Evolutionary conservation across 2,113 vertebrate genomes (phyloP), one percentile per base, ranked within the genome.

Genomic region (Phrynosoma blainvillii): DNA sequence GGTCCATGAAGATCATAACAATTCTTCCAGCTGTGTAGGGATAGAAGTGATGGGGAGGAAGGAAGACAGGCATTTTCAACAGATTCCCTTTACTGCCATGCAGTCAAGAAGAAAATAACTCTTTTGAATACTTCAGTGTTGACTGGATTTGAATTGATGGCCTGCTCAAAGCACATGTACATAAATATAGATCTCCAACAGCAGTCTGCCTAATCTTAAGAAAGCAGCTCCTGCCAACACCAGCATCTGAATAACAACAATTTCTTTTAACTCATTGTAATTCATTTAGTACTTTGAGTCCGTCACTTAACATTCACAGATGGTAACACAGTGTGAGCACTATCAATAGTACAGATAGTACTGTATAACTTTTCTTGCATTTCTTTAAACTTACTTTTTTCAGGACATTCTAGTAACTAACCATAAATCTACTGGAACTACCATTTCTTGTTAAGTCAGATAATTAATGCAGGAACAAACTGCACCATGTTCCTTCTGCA

Each of bases 401-500:
- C 59, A 77, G 25, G 4, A 75, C 30, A 65, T 76, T 56, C 47
- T 10, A 89, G 79, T 13, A 82, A 86, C 65, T 5, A 42, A 47
- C 42, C 32, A 18, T 56, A 66, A 54, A 36, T 85, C 21, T 54
- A 14, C 70, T 75, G 18, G 9, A 30, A 23, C 23, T 66, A 42
- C n/a, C 11, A 82, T 59, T 71, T 66, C 62, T 32, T 77, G 32
- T 59, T 59, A 70, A 47, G 52, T 40, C 52, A 20, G 42, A 20
- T 75, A 40, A 86, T 11, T 86, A 52, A 75, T 76, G 59, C 52
- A 76, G 74, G 25, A 76, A 86, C 71, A 82, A 81, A 42, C 42
- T 70, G 40, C 79, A 47, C 16, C 62, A 71, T 59, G 25, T 36
- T 75, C 32, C 54, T 59, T 30, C 73, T 40, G 36, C 40, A 80